Base-by-base conservation (phyloP, 2,888 invertebrate genomes). In the Hydraecia micacea region DNA sequence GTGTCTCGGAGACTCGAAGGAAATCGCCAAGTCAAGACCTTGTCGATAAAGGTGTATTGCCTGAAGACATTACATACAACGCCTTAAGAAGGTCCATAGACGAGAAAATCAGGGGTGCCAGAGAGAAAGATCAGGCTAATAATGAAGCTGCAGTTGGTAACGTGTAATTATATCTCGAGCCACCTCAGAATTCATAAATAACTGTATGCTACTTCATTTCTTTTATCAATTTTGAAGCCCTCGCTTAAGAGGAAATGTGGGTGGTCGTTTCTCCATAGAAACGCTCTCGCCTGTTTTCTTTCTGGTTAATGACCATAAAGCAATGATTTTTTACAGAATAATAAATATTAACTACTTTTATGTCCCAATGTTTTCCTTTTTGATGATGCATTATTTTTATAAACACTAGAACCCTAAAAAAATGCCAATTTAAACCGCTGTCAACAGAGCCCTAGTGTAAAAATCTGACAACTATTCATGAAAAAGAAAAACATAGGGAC, bases 11-110 rank as follows among this genome's bases (percentile, higher is more conserved):
- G 0, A 18, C 25, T 49, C 11, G 62, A 49, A 62, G 49, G 25
- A 62, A 76, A 36, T 18, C 28, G 2, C 25, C 21, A 28, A 28
- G 5, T 18, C 1, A 32, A 0, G n/a, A 46, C 21, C 1, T n/a
- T 3, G 28, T 7, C 7, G 46, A 75, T 9, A 60, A n/a, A 36
- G 25, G 5, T 13, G 49, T 4, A 4, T 5, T 39, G 5, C 1
- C 36, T 18, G 28, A 52, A 18, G 42, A 67, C 0, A 36, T 62
- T 7, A 66, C 60, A 0, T 62, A 67, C 15, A 21, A 6, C 0
- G 39, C 18, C 1, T 28, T 83, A 7, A 67, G 42, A 62, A 62
- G 28, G 2, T 55, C 78, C 1, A 80, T 80, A 28, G 78, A 80
- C 21, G 39, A 84, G 32, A 60, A 78, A 28, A 25, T 62, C 11